A percentile compares a stretch with the other conserved stretches of the same genome.
Conservation (phyloP, 2,113 vertebrate genomes). For the Scartelaos histophorus region DNA sequence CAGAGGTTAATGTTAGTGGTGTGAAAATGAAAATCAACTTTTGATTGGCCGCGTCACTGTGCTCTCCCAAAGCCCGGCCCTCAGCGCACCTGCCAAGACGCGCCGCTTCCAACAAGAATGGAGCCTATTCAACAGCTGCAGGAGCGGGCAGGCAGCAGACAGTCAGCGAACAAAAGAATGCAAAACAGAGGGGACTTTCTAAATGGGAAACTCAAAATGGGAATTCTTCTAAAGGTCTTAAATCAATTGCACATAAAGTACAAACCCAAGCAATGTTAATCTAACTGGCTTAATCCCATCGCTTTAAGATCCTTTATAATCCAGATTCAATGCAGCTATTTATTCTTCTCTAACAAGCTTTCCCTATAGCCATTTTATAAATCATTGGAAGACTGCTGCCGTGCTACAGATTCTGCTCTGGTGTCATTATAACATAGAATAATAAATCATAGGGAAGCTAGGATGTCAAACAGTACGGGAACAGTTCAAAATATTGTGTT, state of each 20-base stretch:
- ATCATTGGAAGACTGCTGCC: constrained; percentile 40
- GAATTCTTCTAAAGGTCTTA: constrained; percentile 66
- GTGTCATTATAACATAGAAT: constrained; percentile 45
- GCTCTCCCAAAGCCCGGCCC: constrained; percentile 46
- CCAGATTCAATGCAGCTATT: constrained; percentile 72
- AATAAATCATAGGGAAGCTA: constrained; percentile 34
- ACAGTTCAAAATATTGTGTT: constrained; percentile 45
- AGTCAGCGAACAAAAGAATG: constrained; percentile 53
- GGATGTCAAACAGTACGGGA: constrained; percentile 44
- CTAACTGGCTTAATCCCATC: constrained; percentile 75
- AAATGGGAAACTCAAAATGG: constrained; percentile 58
- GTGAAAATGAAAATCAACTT: constrained; percentile 57
- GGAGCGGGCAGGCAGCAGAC: constrained; percentile 57
- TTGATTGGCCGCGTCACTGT: constrained; percentile 59
- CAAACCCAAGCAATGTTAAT: constrained; percentile 74
- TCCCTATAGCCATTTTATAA: constrained; percentile 61
- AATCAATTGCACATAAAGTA: constrained; percentile 75
- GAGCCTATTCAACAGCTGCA: constrained; percentile 66
- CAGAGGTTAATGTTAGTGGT: constrained; percentile 52
- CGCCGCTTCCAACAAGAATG: constrained; percentile 59
- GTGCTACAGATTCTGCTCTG: constrained; percentile 46
- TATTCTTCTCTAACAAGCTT: constrained; percentile 69
- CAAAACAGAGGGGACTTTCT: constrained; percentile 61
- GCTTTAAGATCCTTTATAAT: constrained; percentile 73
- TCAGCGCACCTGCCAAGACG: constrained; percentile 59